Evolutionary conservation across 1,140 invertebrate species (phyloP).

Genomic region (Drosophila pseudoobscura): DNA sequence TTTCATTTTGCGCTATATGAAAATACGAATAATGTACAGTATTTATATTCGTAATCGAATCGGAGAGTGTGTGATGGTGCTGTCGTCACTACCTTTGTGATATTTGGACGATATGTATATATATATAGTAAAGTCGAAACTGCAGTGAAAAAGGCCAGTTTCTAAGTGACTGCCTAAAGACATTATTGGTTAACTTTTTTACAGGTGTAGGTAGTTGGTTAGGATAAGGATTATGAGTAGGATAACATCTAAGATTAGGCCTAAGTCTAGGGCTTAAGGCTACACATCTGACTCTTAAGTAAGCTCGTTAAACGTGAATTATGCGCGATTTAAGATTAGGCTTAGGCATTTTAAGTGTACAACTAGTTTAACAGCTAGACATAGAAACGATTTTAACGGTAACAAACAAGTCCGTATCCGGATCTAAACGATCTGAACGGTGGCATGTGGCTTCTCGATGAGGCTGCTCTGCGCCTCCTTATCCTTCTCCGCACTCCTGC

Average conservation of each 20-base stretch:
- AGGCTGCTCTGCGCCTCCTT: constrained; percentile 73
- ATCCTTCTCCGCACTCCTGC: constrained; percentile 59
- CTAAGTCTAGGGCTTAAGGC: constrained; percentile 6
- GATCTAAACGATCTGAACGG: constrained; percentile 61
- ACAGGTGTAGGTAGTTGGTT: constrained; percentile 34
- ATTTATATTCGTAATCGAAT: constrained; percentile 20
- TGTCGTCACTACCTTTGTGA: constrained; percentile 11
- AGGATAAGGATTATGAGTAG: constrained; percentile 4
- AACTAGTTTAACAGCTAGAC: constrained; percentile 61
- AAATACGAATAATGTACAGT: constrained; percentile 41
- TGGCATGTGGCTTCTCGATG: constrained; percentile 62
- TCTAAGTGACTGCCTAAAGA: not conserved
- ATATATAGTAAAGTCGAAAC: constrained; percentile 25
- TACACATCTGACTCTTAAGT: constrained; percentile 62
- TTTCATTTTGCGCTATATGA: constrained; percentile 19
- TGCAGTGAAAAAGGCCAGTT: constrained; percentile 17
- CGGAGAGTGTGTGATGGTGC: constrained; percentile 16
- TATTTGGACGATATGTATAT: not conserved
- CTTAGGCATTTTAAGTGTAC: constrained; percentile 46
- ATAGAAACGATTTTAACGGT: constrained; percentile 36
- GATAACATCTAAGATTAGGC: constrained; percentile 3
- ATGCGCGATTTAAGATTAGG: constrained; percentile 53
- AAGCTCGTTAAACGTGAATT: constrained; percentile 41
- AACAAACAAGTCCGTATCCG: constrained; percentile 7
- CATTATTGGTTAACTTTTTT: constrained; percentile 37